A percentile compares a stretch with the other conserved stretches of the same genome.
Evolutionary conservation across 2,888 invertebrate genomes (phyloP).

Genomic region (Clistopyga incitator): DNA sequence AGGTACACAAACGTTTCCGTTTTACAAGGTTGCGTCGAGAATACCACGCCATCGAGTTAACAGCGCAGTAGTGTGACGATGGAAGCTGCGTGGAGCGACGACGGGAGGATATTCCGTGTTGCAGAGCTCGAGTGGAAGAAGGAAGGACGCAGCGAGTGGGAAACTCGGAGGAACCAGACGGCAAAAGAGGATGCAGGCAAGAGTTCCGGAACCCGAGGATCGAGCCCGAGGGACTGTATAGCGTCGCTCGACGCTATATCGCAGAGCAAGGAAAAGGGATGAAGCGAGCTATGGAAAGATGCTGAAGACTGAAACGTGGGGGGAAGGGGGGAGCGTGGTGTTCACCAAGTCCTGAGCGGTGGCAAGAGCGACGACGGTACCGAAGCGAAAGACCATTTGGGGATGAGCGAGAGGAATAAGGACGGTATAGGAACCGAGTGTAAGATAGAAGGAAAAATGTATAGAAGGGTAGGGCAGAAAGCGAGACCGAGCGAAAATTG

Average conservation of each 20-base stretch:
- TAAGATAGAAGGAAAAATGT: constrained; percentile 70
- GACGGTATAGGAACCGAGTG: constrained; percentile 49
- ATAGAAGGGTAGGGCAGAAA: constrained; percentile 62
- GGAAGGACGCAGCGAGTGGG: background rate
- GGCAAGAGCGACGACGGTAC: constrained; percentile 34
- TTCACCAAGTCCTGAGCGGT: constrained; percentile 53
- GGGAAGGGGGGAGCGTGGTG: constrained; percentile 46
- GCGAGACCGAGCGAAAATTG: constrained; percentile 61
- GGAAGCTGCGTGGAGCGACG: constrained; percentile 17
- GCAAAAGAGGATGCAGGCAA: constrained; percentile 25
- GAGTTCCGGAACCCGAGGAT: constrained; percentile 36
- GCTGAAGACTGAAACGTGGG: constrained; percentile 42
- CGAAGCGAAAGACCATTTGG: constrained; percentile 52
- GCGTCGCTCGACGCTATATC: constrained; percentile 25
- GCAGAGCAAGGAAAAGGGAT: constrained; percentile 24
- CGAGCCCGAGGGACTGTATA: constrained; percentile 4
- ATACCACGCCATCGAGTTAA: constrained; percentile 28
- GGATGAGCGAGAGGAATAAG: constrained; percentile 66
- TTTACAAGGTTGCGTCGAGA: constrained; percentile 8
- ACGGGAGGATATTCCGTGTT: constrained; percentile 25
- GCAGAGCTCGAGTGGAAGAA: constrained; percentile 7
- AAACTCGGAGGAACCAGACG: constrained; percentile 7
- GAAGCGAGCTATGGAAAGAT: constrained; percentile 42
- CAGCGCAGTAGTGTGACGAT: constrained; percentile 24
- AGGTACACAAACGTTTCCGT: constrained; percentile 10